phyloP scores from a whole-genome alignment of 2,888 invertebrate genomes.

The Leptopterna dolabrata region DNA sequence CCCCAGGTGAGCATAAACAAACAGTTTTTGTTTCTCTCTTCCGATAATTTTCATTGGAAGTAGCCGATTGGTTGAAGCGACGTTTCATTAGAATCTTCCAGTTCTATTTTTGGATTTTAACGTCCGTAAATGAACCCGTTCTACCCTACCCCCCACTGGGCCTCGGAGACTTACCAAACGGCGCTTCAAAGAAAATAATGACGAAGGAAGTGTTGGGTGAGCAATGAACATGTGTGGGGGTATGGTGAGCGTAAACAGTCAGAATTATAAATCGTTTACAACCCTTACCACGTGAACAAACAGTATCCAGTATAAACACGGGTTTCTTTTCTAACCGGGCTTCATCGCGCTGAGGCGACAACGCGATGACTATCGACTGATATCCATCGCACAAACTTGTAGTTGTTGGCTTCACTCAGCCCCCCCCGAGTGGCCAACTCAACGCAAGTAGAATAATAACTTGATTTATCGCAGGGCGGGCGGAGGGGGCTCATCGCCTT shows the following conservation, averaged over 20 bases:
- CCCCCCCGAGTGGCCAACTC: not conserved
- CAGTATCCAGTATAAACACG: not conserved
- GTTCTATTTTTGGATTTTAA: not conserved
- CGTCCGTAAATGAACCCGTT: constrained; percentile 1
- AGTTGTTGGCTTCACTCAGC: not conserved
- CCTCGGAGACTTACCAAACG: constrained; percentile 33
- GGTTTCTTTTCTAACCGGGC: not conserved
- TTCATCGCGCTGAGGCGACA: not conserved
- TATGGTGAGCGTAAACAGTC: constrained; percentile 19
- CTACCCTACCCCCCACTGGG: not conserved
- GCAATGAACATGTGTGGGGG: constrained; percentile 30
- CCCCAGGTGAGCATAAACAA: not conserved
- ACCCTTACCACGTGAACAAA: constrained; percentile 51
- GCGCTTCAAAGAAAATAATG: constrained; percentile 41
- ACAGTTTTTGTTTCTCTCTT: not conserved
- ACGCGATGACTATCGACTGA: not conserved
- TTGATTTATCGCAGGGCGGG: not conserved
- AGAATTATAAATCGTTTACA: constrained; percentile 51
- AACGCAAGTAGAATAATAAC: constrained; percentile 23
- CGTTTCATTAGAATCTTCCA: not conserved
- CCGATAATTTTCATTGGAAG: not conserved
- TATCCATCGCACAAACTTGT: not conserved
- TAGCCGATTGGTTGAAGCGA: not conserved
- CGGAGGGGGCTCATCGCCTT: not conserved
- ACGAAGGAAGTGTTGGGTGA: constrained; percentile 33